Percentiles rank a stretch among this genome's conserved stretches.
phyloP scores from a whole-genome alignment of 2,888 invertebrate species.

The Drosophila dives region DNA sequence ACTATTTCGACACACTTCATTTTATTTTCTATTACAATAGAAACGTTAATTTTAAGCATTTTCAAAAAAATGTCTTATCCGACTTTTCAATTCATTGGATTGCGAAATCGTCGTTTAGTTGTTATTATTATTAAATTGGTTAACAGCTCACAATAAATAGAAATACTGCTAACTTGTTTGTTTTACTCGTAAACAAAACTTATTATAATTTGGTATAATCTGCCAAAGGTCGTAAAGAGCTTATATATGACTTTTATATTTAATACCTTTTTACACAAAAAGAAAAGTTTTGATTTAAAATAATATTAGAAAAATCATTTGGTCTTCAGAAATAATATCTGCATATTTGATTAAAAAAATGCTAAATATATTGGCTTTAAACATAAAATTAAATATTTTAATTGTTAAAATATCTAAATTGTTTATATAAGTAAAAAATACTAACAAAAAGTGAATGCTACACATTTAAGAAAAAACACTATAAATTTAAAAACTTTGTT shows the following conservation, averaged over 20 bases:
- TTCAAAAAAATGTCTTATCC: slow-evolving; percentile 26
- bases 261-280: neutral
- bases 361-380: neutral
- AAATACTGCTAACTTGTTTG: slow-evolving; percentile 33
- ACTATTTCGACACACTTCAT: slow-evolving; percentile 20
- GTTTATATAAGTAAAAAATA: neutral
- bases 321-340: neutral
- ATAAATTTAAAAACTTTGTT: neutral
- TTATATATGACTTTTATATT: slow-evolving; percentile 22
- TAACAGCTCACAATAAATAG: slow-evolving; percentile 8
- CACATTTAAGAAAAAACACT: neutral
- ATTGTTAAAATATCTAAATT: neutral
- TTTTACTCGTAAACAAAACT: slow-evolving; percentile 18
- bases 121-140: slow-evolving; percentile 21
- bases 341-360: neutral
- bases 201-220: slow-evolving; percentile 40
- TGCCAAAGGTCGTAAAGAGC: slow-evolving; percentile 7
- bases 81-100: slow-evolving; percentile 37
- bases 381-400: neutral
- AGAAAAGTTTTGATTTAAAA: neutral
- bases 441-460: neutral
- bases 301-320: neutral
- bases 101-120: neutral
- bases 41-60: slow-evolving; percentile 18
- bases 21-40: slow-evolving; percentile 25